Conservation (phyloP, 2,113 vertebrate species). For the Melanotaenia duboulayi region DNA sequence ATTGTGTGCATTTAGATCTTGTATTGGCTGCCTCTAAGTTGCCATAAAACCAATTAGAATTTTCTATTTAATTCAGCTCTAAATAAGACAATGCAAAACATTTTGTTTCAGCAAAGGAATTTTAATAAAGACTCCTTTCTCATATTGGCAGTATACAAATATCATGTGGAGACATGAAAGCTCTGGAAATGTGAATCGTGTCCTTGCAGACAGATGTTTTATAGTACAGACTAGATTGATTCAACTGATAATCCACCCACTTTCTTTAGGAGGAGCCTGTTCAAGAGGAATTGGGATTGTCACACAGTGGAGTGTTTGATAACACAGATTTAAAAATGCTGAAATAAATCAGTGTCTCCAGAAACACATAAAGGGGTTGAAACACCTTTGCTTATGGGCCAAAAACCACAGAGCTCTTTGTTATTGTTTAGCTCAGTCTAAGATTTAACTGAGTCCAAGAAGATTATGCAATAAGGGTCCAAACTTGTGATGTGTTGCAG, state of each 20-base stretch:
- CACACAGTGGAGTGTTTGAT: slow-evolving; percentile 27
- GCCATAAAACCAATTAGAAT: background rate
- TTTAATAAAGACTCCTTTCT: slow-evolving; percentile 11
- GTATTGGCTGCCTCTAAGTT: background rate
- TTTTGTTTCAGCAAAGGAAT: slow-evolving; percentile 21
- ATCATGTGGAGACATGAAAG: background rate
- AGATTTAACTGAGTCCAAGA: slow-evolving; percentile 31
- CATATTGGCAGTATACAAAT: background rate
- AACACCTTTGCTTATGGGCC: slow-evolving; percentile 4
- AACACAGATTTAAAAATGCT: slow-evolving; percentile 19
- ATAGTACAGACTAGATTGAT: slow-evolving; percentile 28
- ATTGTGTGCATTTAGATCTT: background rate
- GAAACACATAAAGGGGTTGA: slow-evolving; percentile 24
- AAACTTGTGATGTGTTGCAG: slow-evolving; percentile 45
- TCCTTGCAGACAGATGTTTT: slow-evolving; percentile 24
- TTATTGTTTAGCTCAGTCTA: slow-evolving; percentile 24
- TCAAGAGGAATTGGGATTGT: slow-evolving; percentile 52
- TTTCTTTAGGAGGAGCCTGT: slow-evolving; percentile 20
- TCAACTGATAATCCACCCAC: slow-evolving; percentile 51
- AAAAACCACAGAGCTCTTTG: slow-evolving; percentile 14
- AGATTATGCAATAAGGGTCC: slow-evolving; percentile 37
- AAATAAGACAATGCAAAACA: background rate
- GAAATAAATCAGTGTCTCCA: slow-evolving; percentile 30
- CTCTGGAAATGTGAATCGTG: slow-evolving; percentile 37
- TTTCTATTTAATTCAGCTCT: background rate